Evolutionary conservation across 2,797 vertebrate genomes (phyloP).

Genomic region (Onychomys arenicola): DNA sequence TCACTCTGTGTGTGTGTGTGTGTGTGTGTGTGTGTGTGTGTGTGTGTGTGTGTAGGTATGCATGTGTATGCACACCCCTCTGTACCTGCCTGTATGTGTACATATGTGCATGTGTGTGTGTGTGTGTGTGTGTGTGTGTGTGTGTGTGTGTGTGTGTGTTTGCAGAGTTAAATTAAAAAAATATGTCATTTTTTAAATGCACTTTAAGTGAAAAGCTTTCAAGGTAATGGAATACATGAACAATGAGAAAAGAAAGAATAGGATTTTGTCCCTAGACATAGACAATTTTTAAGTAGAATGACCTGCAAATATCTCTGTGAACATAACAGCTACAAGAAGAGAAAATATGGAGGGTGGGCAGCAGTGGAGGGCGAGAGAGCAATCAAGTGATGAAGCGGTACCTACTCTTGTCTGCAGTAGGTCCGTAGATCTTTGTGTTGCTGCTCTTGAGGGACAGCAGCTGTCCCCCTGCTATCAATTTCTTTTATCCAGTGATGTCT

Average conservation of each 20-base stretch:
- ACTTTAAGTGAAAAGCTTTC: background rate
- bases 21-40: background rate
- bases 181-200: background rate
- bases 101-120: background rate
- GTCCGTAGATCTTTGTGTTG: background rate
- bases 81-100: too few relatives aligned
- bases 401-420: background rate
- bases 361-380: background rate
- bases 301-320: accelerated
- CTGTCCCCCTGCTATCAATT: background rate
- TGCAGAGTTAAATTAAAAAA: background rate
- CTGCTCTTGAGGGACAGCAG: background rate
- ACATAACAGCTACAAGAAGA: background rate
- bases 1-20: background rate
- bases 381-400: background rate
- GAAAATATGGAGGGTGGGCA: background rate
- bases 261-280: background rate
- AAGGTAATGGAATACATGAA: background rate
- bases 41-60: too few relatives aligned
- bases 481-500: background rate
- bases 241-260: background rate
- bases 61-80: background rate
- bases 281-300: background rate
- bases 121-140: background rate
- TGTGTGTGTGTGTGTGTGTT: background rate